A percentile compares a stretch with the other conserved stretches of the same genome.
Conservation (phyloP, 1,140 invertebrate genomes). For the Eupristina koningsbergeri region DNA sequence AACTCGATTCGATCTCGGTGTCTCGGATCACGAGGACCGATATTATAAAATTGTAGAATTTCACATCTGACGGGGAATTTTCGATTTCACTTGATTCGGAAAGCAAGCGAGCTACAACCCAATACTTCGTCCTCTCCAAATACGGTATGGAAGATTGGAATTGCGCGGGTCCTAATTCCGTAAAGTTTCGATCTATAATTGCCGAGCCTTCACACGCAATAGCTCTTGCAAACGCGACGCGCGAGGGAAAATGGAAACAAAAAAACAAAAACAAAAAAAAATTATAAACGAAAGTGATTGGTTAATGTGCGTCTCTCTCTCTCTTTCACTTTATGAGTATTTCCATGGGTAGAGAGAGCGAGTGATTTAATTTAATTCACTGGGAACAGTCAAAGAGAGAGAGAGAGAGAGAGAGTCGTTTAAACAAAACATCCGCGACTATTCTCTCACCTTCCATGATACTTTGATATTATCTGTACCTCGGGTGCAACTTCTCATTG, state of each 20-base stretch:
- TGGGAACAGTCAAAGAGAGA: no score
- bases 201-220: background rate
- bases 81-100: background rate
- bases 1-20: background rate
- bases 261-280: no score
- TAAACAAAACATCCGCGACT: background rate
- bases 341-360: no score
- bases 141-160: slow-evolving; percentile 3
- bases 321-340: no score
- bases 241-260: background rate
- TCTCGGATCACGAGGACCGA: background rate
- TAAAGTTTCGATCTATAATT: slow-evolving; percentile 26
- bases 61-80: background rate
- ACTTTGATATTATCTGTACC: no score
- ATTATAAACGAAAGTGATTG: no score
- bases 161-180: background rate
- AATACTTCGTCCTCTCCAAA: background rate
- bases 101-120: background rate
- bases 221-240: background rate
- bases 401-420: background rate
- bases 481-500: no score
- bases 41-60: slow-evolving; percentile 3
- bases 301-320: no score
- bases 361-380: no score
- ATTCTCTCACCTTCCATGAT: no score